phyloP scores from a whole-genome alignment of 1,140 invertebrate species.

The Hylaeus volcanicus region DNA sequence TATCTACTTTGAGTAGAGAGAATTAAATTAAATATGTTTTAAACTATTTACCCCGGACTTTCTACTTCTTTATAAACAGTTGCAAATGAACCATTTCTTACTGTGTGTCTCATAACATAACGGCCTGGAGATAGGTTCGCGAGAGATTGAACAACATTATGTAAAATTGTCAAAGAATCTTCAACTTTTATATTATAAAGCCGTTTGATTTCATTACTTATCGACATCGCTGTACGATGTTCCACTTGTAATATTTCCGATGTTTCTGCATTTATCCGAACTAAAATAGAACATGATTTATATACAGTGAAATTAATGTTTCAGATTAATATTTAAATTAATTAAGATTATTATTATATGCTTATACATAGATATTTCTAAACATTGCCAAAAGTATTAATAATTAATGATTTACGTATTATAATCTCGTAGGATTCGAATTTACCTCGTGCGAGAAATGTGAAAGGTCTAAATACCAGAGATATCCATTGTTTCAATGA shows the following conservation, averaged over 20 bases:
- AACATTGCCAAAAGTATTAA: neutral
- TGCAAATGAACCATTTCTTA: conserved; percentile 76
- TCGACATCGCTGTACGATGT: conserved; percentile 69
- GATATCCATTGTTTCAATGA: conserved; percentile 76
- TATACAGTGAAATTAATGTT: neutral
- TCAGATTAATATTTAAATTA: neutral
- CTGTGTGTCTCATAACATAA: conserved; percentile 77
- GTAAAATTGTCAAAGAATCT: conserved; percentile 69
- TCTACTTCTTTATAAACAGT: conserved; percentile 68
- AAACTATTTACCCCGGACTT: conserved; percentile 45
- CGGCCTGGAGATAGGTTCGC: conserved; percentile 68
- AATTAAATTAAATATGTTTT: neutral
- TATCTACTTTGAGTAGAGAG: neutral
- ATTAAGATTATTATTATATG: neutral
- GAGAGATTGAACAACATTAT: conserved; percentile 75
- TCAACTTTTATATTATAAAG: conserved; percentile 73
- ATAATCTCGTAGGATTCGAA: neutral
- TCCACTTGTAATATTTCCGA: conserved; percentile 77
- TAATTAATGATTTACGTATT: neutral
- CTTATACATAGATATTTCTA: conserved; percentile 4
- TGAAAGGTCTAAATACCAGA: conserved; percentile 76
- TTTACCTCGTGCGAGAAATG: conserved; percentile 78
- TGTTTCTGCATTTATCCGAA: conserved; percentile 68
- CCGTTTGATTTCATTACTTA: conserved; percentile 72
- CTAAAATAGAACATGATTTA: conserved; percentile 59